Evolutionary conservation across 2,888 invertebrate species (phyloP).

Genomic region (Mythimna vitellina): DNA sequence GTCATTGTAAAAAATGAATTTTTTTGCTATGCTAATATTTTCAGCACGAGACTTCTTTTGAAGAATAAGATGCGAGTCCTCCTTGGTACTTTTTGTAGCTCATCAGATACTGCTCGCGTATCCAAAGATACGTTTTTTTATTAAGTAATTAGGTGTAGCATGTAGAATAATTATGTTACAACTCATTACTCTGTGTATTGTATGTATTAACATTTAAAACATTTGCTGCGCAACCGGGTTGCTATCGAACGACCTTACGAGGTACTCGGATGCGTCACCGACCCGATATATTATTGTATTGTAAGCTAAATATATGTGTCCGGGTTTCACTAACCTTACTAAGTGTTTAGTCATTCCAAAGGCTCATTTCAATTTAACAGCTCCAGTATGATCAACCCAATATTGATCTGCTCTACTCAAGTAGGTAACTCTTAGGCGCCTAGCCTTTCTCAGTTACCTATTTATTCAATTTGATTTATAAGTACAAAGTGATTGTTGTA

Average conservation of each 20-base stretch:
- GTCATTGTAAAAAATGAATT: background rate
- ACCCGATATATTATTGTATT: constrained; percentile 71
- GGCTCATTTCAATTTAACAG: constrained; percentile 64
- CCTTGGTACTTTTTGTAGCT: background rate
- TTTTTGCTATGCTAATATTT: background rate
- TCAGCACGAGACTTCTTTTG: background rate
- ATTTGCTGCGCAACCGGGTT: constrained; percentile 79
- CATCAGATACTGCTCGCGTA: background rate
- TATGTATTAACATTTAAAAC: constrained; percentile 66
- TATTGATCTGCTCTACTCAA: constrained; percentile 16
- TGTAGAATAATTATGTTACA: constrained; percentile 27
- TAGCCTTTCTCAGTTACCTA: constrained; percentile 23
- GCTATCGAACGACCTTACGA: constrained; percentile 73
- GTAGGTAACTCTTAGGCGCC: constrained; percentile 14
- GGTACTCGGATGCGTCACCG: constrained; percentile 73
- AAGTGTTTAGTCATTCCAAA: constrained; percentile 76
- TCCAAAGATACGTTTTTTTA: constrained; percentile 1
- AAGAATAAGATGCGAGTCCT: background rate
- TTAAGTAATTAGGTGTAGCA: constrained; percentile 24
- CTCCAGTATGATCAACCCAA: constrained; percentile 17
- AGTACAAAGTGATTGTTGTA: constrained; percentile 52
- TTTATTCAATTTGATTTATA: constrained; percentile 40
- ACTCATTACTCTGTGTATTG: constrained; percentile 28
- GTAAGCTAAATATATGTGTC: constrained; percentile 73
- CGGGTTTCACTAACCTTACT: constrained; percentile 76